Conservation (phyloP, 2,797 vertebrate genomes). For the Brachyalestes nurse region DNA sequence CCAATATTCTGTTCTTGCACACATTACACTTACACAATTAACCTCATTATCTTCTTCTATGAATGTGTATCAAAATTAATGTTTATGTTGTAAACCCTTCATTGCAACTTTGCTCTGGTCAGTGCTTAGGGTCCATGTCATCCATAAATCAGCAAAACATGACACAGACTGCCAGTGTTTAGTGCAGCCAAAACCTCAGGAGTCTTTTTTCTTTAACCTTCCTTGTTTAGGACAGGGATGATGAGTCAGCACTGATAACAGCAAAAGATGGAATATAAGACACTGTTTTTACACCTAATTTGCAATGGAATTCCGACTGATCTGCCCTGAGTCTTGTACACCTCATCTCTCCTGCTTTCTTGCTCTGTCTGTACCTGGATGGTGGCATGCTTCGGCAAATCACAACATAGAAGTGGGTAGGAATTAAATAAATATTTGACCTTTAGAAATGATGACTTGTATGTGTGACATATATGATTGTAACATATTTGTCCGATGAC, state of each 20-base stretch:
- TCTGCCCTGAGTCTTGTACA: conserved; percentile 34
- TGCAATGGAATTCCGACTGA: conserved; percentile 19
- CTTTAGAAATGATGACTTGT: conserved; percentile 69
- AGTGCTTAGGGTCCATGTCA: not conserved
- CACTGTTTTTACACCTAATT: conserved; percentile 50
- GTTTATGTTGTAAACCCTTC: too few species aligned
- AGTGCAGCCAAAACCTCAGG: conserved; percentile 23
- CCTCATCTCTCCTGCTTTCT: conserved; percentile 34
- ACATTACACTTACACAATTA: too few species aligned
- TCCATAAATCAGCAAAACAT: conserved; percentile 7
- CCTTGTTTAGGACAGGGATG: conserved; percentile 30
- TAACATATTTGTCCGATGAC: conserved; percentile 77
- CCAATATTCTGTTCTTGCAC: too few species aligned
- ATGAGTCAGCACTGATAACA: conserved; percentile 50
- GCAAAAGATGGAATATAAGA: conserved; percentile 38
- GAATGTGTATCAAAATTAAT: too few species aligned
- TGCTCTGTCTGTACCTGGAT: conserved; percentile 58
- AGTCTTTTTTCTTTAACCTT: conserved; percentile 31
- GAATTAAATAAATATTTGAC: conserved; percentile 73
- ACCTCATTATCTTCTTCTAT: too few species aligned
- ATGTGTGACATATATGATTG: too few species aligned
- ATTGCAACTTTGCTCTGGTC: not conserved
- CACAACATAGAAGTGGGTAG: conserved; percentile 68
- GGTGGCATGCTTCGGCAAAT: conserved; percentile 63
- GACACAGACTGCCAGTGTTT: conserved; percentile 25